Evolutionary conservation across 2,797 vertebrate genomes (phyloP).

Genomic region (Leuciscus waleckii): DNA sequence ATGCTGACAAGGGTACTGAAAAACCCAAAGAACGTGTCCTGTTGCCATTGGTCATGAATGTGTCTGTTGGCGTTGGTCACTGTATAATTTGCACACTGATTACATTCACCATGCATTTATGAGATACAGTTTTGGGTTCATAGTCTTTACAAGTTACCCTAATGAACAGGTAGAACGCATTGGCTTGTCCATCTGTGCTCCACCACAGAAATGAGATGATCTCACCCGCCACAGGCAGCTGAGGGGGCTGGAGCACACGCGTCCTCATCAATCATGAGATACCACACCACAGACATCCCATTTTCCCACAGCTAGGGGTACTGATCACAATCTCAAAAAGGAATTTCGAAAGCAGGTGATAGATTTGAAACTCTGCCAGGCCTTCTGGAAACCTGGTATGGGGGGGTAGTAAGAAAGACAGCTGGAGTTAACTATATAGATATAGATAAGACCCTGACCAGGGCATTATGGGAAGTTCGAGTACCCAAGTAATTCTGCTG

Average conservation of each 20-base stretch:
- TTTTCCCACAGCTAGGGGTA: slow-evolving; percentile 36
- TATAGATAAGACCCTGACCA: slow-evolving; percentile 32
- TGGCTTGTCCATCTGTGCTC: slow-evolving; percentile 15
- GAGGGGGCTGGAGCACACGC: background rate
- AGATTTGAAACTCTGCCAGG: slow-evolving; percentile 42
- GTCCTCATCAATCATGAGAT: slow-evolving; percentile 44
- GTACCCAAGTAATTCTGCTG: slow-evolving; percentile 1
- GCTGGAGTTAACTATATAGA: slow-evolving; percentile 33
- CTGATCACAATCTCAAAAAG: slow-evolving; percentile 44
- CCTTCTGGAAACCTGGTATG: slow-evolving; percentile 27
- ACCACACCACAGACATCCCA: slow-evolving; percentile 16
- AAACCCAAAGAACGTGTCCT: background rate
- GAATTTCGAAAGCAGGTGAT: slow-evolving; percentile 51
- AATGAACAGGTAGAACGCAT: slow-evolving; percentile 15
- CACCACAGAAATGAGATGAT: slow-evolving; percentile 33
- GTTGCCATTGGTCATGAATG: background rate
- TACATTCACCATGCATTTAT: background rate
- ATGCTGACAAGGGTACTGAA: background rate
- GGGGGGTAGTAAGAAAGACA: slow-evolving; percentile 43
- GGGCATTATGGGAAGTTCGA: background rate
- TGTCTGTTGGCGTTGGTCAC: background rate
- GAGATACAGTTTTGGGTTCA: background rate
- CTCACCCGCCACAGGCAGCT: slow-evolving; percentile 30
- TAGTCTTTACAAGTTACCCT: background rate
- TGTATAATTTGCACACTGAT: background rate